Evolutionary conservation across 2,888 invertebrate species (phyloP).

Genomic region (Erebia epiphron): DNA sequence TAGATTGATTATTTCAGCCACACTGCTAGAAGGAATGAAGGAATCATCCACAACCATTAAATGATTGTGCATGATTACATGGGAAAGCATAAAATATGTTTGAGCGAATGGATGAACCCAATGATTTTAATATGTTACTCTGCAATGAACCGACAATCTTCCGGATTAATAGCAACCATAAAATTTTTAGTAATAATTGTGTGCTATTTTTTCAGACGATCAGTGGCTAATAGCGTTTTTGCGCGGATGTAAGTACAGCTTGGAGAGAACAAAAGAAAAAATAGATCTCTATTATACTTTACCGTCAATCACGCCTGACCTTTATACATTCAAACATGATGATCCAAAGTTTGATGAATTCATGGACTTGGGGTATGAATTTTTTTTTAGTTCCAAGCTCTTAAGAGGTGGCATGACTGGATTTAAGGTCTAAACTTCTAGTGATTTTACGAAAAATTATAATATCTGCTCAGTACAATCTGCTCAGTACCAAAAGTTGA

Average conservation of each 20-base stretch:
- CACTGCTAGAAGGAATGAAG: too few species aligned
- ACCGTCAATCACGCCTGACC: constrained; percentile 72
- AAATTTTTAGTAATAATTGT: too few species aligned
- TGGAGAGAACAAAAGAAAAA: constrained; percentile 83
- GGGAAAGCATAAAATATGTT: too few species aligned
- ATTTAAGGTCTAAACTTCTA: too few species aligned
- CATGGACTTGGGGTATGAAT: constrained; percentile 43
- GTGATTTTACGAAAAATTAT: background rate
- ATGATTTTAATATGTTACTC: too few species aligned
- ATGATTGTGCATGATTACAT: too few species aligned
- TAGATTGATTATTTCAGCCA: too few species aligned
- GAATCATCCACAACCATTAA: too few species aligned
- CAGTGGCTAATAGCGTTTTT: constrained; percentile 83
- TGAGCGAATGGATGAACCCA: too few species aligned
- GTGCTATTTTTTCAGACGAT: constrained; percentile 62
- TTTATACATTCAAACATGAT: constrained; percentile 50
- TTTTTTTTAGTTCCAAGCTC: background rate
- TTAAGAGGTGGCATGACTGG: too few species aligned
- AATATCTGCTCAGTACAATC: background rate
- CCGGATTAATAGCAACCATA: background rate
- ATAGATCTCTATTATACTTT: constrained; percentile 82
- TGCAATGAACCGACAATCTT: too few species aligned
- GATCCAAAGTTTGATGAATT: constrained; percentile 46
- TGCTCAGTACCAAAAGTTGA: too few species aligned
- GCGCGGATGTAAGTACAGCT: constrained; percentile 83